Conservation (phyloP, 1,140 invertebrate species). For the Notospermus geniculatus region DNA sequence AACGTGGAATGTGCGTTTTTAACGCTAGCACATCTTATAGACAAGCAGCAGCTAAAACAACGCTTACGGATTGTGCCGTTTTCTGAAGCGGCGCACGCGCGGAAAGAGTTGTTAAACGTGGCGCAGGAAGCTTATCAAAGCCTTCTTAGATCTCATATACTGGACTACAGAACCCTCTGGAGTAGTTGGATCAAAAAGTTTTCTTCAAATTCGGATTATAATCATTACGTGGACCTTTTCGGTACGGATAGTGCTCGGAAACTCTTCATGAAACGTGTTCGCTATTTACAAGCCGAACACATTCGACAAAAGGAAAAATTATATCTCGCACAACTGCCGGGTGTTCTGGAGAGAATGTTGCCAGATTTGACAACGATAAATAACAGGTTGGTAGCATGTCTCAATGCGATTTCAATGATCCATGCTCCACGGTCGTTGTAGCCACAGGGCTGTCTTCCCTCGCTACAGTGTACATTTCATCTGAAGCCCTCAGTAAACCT, state of each 20-base stretch:
- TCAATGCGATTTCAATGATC: too few relatives aligned
- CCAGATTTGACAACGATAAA: constrained; percentile 75
- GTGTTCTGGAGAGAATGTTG: constrained; percentile 77
- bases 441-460: too few relatives aligned
- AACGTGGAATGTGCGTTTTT: constrained; percentile 95
- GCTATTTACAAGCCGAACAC: constrained; percentile 82
- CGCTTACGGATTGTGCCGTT: constrained; percentile 77
- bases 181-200: constrained; percentile 81
- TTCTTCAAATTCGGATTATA: constrained; percentile 81
- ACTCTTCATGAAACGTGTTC: constrained; percentile 78
- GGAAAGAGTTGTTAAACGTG: constrained; percentile 83
- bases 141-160: constrained; percentile 55
- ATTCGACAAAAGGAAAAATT: constrained; percentile 75
- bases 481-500: too few relatives aligned
- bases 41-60: constrained; percentile 66
- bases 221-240: constrained; percentile 88
- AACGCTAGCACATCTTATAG: constrained; percentile 86
- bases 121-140: constrained; percentile 46
- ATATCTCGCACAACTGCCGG: constrained; percentile 77
- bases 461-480: too few relatives aligned
- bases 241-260: constrained; percentile 80
- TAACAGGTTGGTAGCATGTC: constrained; percentile 63
- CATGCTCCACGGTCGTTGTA: too few relatives aligned
- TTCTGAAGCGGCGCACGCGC: constrained; percentile 77
- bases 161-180: constrained; percentile 84